These are phyloP conservation scores for Dendroctonus ponderosae DNA, from an alignment of 1,140 invertebrate genomes.

Conservation along the genomic window DNA sequence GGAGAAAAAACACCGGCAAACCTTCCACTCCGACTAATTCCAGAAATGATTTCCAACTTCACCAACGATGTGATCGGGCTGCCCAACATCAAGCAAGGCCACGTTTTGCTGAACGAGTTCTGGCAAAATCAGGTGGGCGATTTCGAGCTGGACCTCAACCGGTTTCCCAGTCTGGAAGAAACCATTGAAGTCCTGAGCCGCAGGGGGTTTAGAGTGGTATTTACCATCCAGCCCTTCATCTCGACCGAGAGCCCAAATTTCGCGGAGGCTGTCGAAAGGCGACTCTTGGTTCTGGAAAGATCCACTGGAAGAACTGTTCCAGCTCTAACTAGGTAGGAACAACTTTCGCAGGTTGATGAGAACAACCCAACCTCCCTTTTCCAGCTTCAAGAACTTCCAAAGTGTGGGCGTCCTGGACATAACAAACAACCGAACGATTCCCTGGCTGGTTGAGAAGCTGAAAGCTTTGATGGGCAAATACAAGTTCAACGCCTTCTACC, in stretches of 20 bases:
- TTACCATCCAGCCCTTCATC: conserved; percentile 83
- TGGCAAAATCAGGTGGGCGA: conserved; percentile 83
- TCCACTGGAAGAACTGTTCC: conserved; percentile 71
- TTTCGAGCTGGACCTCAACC: conserved; percentile 65
- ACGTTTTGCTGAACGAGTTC: conserved; percentile 79
- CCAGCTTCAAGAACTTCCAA: conserved; percentile 68
- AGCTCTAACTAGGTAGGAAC: conserved; percentile 58
- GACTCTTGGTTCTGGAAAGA: conserved; percentile 69
- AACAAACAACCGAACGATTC: conserved; percentile 73
- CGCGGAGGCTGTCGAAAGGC: conserved; percentile 69
- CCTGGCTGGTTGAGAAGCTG: conserved; percentile 78
- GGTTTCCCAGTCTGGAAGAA: conserved; percentile 74
- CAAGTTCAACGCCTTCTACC: conserved; percentile 84
- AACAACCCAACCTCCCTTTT: not conserved
- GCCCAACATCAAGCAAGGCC: conserved; percentile 66
- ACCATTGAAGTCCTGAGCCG: conserved; percentile 79
- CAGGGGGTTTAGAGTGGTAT: conserved; percentile 79
- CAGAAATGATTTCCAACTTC: conserved; percentile 70
- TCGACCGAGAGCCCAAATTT: conserved; percentile 81
- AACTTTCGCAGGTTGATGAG: not conserved
- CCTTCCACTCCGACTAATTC: conserved; percentile 2
- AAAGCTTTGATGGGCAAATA: conserved; percentile 69
- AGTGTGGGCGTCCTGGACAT: conserved; percentile 82
- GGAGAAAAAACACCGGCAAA: conserved; percentile 3
- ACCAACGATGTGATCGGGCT: conserved; percentile 78